Percentiles rank a stretch among this genome's conserved stretches.
phyloP scores from a whole-genome alignment of 2,113 vertebrate genomes.

The Macquaria ambigua region DNA sequence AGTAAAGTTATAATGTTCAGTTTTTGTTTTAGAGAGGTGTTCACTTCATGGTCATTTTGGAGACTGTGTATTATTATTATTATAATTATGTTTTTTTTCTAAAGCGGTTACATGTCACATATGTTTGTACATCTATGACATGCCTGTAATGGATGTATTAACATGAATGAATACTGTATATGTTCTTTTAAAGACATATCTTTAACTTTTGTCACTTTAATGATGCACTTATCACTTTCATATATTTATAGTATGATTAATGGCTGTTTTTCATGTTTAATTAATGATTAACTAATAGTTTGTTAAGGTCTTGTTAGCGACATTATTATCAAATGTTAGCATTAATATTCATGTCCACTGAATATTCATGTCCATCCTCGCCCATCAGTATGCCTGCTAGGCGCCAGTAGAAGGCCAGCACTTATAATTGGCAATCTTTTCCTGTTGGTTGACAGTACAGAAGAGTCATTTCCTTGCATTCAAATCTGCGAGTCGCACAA shows the following conservation, averaged over 20 bases:
- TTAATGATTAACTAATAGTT: constrained; percentile 76
- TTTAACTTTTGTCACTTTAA: constrained; percentile 41
- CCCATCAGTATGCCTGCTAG: constrained; percentile 83
- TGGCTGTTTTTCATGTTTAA: constrained; percentile 68
- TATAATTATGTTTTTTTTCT: neutral
- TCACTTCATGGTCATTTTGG: neutral
- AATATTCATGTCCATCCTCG: constrained; percentile 81
- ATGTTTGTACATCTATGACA: neutral
- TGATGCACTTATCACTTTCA: constrained; percentile 44
- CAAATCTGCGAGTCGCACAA: constrained; percentile 84
- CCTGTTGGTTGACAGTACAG: constrained; percentile 84
- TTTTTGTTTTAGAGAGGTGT: neutral
- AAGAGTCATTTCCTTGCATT: constrained; percentile 85
- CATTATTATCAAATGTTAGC: constrained; percentile 71
- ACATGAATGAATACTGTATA: neutral
- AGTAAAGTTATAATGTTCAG: neutral
- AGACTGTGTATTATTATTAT: neutral
- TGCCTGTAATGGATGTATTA: neutral
- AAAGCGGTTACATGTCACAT: neutral
- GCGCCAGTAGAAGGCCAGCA: constrained; percentile 78
- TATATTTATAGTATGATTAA: constrained; percentile 63
- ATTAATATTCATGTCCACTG: constrained; percentile 78
- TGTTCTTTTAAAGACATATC: constrained; percentile 27
- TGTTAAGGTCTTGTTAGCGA: constrained; percentile 65
- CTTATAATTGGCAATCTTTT: constrained; percentile 88